Evolutionary conservation across 2,888 invertebrate species (phyloP).

Genomic region (Odontocerum albicorne): DNA sequence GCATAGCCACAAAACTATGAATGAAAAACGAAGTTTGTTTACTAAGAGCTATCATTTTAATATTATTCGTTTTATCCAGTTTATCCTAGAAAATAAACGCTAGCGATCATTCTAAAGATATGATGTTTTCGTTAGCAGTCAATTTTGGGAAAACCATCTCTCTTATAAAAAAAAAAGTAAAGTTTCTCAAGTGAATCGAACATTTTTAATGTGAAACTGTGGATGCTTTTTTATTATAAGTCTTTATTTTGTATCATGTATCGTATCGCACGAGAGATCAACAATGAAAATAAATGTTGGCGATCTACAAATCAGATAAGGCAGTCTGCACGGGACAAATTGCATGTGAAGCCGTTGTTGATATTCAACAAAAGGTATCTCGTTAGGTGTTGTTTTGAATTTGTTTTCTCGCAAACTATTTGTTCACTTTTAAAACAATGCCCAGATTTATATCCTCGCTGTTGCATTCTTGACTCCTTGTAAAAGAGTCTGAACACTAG

Average conservation of each 20-base stretch:
- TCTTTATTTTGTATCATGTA: neutral
- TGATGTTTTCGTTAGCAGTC: too few species aligned
- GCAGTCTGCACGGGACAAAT: neutral
- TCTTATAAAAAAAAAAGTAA: too few species aligned
- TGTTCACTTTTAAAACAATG: too few species aligned
- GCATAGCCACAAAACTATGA: neutral
- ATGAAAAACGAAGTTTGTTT: neutral
- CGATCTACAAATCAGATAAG: neutral
- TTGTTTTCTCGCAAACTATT: neutral
- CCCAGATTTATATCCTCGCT: too few species aligned
- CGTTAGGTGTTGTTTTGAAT: neutral
- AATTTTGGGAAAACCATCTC: too few species aligned
- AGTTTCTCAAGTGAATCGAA: too few species aligned
- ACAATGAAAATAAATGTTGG: neutral
- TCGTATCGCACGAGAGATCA: neutral
- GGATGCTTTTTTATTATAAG: too few species aligned
- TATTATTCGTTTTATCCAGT: too few species aligned
- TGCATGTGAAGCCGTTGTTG: neutral
- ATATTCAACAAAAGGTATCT: neutral
- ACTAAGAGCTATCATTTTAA: too few species aligned
- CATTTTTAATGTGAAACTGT: too few species aligned
- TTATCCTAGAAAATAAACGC: too few species aligned
- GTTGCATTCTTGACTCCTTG: neutral
- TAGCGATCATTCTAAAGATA: too few species aligned
- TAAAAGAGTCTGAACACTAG: constrained; percentile 2